Base-by-base conservation (phyloP, 2,113 vertebrate species). In the Clupea harengus region DNA sequence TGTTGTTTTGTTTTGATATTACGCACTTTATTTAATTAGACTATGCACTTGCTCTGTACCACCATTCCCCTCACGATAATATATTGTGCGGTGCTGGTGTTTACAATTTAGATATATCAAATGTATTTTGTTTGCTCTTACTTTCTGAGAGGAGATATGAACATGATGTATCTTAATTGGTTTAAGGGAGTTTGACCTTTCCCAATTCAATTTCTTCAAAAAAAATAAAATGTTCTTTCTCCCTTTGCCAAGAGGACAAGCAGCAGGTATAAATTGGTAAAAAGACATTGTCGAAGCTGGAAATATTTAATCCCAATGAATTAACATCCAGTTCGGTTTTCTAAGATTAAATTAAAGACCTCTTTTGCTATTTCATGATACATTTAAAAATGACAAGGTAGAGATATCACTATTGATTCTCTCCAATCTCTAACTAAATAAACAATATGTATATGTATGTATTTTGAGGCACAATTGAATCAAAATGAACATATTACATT, bases 391-490 rank as follows among this genome's bases (percentile, higher is more conserved):
- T 97, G 97, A 98, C 96, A 95, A 97, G 96, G 96, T 95, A 96
- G 96, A 97, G 96, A 97, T 97, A 96, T 96, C 97, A 96, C 94
- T 97, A 99, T 98, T 97, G 97, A 98, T 99, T 98, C 97, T 97
- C 96, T 96, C 91, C 95, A 94, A 90, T 93, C 94, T 93, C 94
- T 99, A 99, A 99, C 98, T 95, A 95, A 97, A 99, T 99, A 99
- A 99, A 97, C 96, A 96, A 97, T 98, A 99, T 99, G 98, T 99
- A 99, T 99, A 99, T 99, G 96, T 93, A 97, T 96, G 97, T 97
- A 97, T 97, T 97, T 97, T 95, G 95, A 89, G 92, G 88, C 93
- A 88, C 97, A 99, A 99, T 99, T 96, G 93, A 97, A 99, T 99
- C 97, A 99, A 96, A 95, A 97, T 95, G 90, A 97, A 99, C 96